Base-by-base conservation (phyloP, 2,113 vertebrate species). In the Ailurus styani region DNA sequence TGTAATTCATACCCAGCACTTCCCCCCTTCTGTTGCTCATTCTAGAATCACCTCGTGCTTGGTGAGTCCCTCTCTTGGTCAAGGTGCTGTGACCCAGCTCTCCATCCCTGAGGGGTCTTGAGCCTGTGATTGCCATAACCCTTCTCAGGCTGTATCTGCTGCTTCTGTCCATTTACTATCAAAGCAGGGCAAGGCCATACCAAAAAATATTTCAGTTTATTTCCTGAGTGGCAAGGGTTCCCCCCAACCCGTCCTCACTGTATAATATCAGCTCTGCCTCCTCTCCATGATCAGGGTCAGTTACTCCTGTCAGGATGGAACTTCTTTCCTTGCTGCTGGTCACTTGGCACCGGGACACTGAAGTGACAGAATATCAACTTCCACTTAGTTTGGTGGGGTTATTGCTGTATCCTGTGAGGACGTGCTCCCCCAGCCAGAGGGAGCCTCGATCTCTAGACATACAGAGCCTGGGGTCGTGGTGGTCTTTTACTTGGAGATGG, bases 1-100 rank as follows among this genome's bases (percentile, higher is more conserved):
- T 40, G 40, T 37, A 62, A 0, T 29, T 4, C 14, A 37, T 7
- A 17, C 40, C 62, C 14, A 29, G 9, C 1, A 0, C 23, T 42
- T 50, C 2, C 62, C 47, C 18, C 20, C 12, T 68, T 42, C 13
- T 34, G 0, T 34, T 45, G 3, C 42, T 17, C 12, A 4, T 45
- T 81, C 84, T 37, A 55, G 47, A 31, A 42, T 7, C 42, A 25
- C n/a, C 18, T 54, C 15, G 3, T 2, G 1, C 42, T 13, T 8
- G 2, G 45, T 20, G 29, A 57, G 62, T 21, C 8, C 40, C 23
- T 40, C 40, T 50, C 37, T 37, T 62, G 8, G 25, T 29, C 25
- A n/a, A 34, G 8, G 42, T 17, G n/a, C 13, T 64, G 66, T 72
- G 72, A 68, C 54, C 29, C 13, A 34, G 42, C 5, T 68, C 42